Conservation (phyloP, 2,797 vertebrate species). For the Sebastes taczanowskii region DNA sequence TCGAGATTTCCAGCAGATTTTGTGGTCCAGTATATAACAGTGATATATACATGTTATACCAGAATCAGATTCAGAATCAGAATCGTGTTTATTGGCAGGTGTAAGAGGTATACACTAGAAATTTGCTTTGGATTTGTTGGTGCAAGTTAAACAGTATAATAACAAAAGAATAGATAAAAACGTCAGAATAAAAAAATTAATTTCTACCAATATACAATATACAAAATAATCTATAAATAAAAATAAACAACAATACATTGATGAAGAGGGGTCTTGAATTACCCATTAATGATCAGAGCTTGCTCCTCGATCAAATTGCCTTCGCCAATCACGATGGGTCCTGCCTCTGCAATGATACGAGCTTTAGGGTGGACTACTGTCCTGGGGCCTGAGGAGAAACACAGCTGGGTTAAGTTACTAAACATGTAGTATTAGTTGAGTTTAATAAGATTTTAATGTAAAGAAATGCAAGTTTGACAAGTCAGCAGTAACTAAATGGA, state of each 20-base stretch:
- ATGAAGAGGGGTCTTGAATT: background rate
- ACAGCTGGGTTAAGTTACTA: background rate
- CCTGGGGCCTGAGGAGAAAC: conserved; percentile 84
- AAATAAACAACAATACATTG: background rate
- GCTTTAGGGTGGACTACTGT: conserved; percentile 98
- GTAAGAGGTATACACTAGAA: no score
- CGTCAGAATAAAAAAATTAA: no score
- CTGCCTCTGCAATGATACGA: conserved; percentile 94
- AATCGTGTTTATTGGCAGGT: no score
- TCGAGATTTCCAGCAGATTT: no score
- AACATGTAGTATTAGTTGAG: background rate
- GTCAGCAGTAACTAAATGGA: background rate
- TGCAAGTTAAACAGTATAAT: no score
- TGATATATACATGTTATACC: background rate
- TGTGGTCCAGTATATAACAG: background rate
- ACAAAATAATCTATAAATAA: no score
- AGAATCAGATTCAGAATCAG: no score
- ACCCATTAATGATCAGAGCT: conserved; percentile 95
- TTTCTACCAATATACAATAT: no score
- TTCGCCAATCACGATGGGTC: conserved; percentile 96
- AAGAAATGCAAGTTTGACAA: background rate
- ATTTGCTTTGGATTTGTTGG: no score
- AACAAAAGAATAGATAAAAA: no score
- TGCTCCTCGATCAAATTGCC: conserved; percentile 98
- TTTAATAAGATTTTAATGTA: background rate